phyloP scores from a whole-genome alignment of 2,888 invertebrate species.

The Drosophila picticornis region DNA sequence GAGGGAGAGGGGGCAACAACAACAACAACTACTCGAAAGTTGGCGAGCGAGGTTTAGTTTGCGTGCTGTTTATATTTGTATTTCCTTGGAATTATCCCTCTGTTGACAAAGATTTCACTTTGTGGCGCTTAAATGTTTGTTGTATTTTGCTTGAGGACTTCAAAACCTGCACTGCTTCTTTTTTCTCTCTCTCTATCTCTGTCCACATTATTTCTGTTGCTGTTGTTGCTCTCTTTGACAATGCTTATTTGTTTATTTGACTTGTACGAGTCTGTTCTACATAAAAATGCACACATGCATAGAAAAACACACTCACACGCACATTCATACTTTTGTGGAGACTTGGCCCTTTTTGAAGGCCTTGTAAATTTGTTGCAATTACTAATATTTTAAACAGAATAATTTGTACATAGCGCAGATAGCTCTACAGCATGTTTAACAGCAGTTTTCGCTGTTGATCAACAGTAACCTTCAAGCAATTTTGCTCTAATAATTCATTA shows the following conservation, averaged over 20 bases:
- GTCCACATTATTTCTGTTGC: conserved; percentile 5
- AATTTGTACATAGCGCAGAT: not conserved
- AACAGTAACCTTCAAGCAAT: not conserved
- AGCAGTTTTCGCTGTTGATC: not conserved
- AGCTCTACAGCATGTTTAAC: not conserved
- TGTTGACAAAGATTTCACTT: conserved; percentile 83
- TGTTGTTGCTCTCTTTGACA: conserved; percentile 75
- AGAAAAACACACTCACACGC: no score
- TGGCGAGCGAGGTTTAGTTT: conserved; percentile 75
- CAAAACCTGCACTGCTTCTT: conserved; percentile 13
- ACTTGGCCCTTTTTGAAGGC: conserved; percentile 13
- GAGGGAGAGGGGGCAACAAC: not conserved
- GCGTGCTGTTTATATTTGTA: conserved; percentile 82
- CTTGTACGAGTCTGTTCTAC: conserved; percentile 47
- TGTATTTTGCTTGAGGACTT: conserved; percentile 73
- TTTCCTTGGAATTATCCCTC: conserved; percentile 81
- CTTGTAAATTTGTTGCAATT: conserved; percentile 11
- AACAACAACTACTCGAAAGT: conserved; percentile 56
- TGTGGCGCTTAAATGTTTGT: conserved; percentile 83
- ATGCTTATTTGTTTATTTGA: conserved; percentile 73
- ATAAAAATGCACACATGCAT: conserved; percentile 1
- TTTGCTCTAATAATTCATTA: not conserved
- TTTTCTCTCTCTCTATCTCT: not conserved
- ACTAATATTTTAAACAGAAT: conserved; percentile 12
- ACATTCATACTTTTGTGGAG: conserved; percentile 7